phyloP scores from a whole-genome alignment of 2,888 invertebrate species.

The Leptopilina syphax region DNA sequence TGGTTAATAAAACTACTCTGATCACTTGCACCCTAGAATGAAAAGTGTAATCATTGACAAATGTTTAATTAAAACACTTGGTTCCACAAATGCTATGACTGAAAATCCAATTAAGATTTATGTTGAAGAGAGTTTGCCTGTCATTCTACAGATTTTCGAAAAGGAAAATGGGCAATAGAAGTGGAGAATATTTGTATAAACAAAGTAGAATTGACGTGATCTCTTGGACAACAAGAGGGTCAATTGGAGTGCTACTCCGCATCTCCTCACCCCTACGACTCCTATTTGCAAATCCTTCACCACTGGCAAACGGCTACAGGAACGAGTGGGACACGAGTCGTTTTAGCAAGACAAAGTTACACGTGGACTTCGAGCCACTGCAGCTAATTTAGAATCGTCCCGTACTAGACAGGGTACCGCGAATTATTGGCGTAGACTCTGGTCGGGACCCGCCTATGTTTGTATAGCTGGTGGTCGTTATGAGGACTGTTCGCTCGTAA shows the following conservation, averaged over 20 bases:
- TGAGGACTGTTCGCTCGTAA: conserved; percentile 52
- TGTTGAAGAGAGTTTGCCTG: too few relatives aligned
- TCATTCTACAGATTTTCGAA: not conserved
- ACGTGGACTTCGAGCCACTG: conserved; percentile 52
- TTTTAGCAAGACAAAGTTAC: conserved; percentile 54
- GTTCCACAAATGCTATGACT: not conserved
- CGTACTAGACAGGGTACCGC: conserved; percentile 60
- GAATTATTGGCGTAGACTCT: conserved; percentile 59
- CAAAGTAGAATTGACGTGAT: conserved; percentile 16
- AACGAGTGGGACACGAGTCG: conserved; percentile 43
- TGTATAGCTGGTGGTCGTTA: conserved; percentile 51
- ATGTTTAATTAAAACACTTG: too few relatives aligned
- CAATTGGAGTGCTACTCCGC: conserved; percentile 1
- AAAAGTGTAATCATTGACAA: too few relatives aligned
- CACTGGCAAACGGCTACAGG: conserved; percentile 42
- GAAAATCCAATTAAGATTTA: not conserved
- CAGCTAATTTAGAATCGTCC: conserved; percentile 66
- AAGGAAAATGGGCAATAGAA: not conserved
- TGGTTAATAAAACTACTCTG: too few relatives aligned
- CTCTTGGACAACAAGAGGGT: conserved; percentile 22
- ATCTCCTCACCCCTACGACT: not conserved
- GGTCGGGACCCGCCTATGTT: conserved; percentile 52
- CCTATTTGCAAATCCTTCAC: conserved; percentile 59
- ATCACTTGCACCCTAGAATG: too few relatives aligned
- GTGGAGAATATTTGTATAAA: conserved; percentile 11